Conservation (phyloP, 2,113 vertebrate species). For the Cyprinodon tularosa region DNA sequence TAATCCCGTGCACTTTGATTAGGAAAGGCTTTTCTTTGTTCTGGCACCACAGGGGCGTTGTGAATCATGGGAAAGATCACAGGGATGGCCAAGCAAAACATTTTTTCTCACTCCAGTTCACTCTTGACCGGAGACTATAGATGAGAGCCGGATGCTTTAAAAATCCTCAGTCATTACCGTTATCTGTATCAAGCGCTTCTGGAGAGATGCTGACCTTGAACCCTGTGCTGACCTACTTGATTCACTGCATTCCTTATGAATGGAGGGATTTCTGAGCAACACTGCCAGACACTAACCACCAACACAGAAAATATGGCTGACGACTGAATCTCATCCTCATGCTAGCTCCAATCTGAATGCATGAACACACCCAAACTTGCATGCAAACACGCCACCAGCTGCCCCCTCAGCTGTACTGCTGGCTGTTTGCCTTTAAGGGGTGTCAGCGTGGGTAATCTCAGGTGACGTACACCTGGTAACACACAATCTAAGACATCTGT, state of each 20-base stretch:
- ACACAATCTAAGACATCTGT: conserved; percentile 74
- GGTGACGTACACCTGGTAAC: conserved; percentile 78
- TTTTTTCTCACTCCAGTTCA: conserved; percentile 69
- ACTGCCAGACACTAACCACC: conserved; percentile 5
- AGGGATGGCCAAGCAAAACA: conserved; percentile 53
- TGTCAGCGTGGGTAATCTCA: conserved; percentile 77
- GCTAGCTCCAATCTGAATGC: conserved; percentile 47
- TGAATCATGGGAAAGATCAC: conserved; percentile 67
- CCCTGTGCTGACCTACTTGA: conserved; percentile 22
- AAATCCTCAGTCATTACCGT: conserved; percentile 40
- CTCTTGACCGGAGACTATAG: conserved; percentile 51
- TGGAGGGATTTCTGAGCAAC: background rate
- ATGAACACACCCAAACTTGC: conserved; percentile 51
- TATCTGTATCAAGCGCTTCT: conserved; percentile 35
- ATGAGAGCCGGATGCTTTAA: conserved; percentile 47
- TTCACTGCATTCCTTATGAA: conserved; percentile 11
- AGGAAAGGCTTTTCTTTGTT: conserved; percentile 71
- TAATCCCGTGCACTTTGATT: conserved; percentile 79
- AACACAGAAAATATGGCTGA: conserved; percentile 28
- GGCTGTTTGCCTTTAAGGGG: conserved; percentile 72
- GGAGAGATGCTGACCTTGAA: conserved; percentile 37
- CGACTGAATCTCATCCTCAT: conserved; percentile 20
- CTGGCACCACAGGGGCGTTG: conserved; percentile 64
- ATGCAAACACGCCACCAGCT: conserved; percentile 68
- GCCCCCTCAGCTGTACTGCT: conserved; percentile 76